A percentile compares a stretch with the other conserved stretches of the same genome.
Evolutionary conservation across 2,113 vertebrate genomes (phyloP).

Genomic region (Mustelus asterias): DNA sequence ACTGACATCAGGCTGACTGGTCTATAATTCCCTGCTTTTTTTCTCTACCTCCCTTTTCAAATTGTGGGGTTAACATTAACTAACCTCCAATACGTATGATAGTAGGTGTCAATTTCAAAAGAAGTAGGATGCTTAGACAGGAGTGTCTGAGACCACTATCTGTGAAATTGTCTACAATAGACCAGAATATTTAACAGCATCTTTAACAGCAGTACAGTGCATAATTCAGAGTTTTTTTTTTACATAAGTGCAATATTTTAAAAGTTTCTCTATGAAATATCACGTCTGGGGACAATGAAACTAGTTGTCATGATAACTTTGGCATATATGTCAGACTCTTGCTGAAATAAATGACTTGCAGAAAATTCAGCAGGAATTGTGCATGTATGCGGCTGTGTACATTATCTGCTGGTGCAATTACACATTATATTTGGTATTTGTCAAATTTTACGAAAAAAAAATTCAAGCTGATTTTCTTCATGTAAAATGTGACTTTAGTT

Average conservation of each 20-base stretch:
- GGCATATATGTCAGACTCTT: not conserved
- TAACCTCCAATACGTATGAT: too few relatives aligned
- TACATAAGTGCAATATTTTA: not conserved
- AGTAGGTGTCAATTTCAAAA: not conserved
- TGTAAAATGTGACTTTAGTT: not conserved
- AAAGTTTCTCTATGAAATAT: not conserved
- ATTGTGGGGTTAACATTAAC: too few relatives aligned
- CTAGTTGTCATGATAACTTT: not conserved
- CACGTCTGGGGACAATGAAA: not conserved
- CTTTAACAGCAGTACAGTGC: not conserved
- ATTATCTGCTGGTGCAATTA: not conserved
- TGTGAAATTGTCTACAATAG: not conserved
- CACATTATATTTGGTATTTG: not conserved
- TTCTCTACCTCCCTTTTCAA: too few relatives aligned
- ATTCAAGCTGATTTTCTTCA: not conserved
- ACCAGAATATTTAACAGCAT: not conserved
- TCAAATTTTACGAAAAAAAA: not conserved
- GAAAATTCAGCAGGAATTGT: not conserved
- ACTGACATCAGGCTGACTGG: too few relatives aligned
- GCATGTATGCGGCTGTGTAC: not conserved
- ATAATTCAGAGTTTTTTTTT: not conserved
- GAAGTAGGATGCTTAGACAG: not conserved
- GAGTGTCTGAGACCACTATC: not conserved
- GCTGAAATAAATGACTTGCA: not conserved
- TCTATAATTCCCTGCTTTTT: too few relatives aligned